Base-by-base conservation (phyloP, 2,888 invertebrate species). In the Nineta flava region DNA sequence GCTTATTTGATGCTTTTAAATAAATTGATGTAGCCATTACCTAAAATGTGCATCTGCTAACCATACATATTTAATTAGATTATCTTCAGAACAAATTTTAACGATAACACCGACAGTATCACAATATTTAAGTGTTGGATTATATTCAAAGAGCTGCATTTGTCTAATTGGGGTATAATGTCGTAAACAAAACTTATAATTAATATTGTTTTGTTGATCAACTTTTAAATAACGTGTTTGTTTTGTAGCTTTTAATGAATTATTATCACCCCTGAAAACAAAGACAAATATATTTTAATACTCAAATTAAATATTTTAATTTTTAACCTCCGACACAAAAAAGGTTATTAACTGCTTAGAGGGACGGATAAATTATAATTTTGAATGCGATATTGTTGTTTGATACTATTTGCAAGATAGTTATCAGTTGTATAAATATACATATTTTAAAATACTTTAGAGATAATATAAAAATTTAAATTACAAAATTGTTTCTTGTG, bases 91-190 rank as follows among this genome's bases (percentile, higher is more conserved):
- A 53, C 72, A 74, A 35, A 79, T 68, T 50, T 69, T 64, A 19
- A 81, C 70, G 38, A 87, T 71, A 2, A 84, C 57, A 2, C 87
- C 87, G 4, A 80, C 74, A 9, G 81, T 77, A 65, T 88, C 87
- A 54, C 86, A 71, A 70, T 87, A 87, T 53, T 77, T 75, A 59
- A 78, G 81, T 9, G 61, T 53, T 4, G 75, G 71, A 51, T 61
- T 59, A 53, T 70, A 69, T 41, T 58, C 60, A 15, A 55, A 47
- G 15, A 60, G 56, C 5, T 55, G 53, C 19, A 77, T 57, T 51
- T 75, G 70, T 54, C 64, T 63, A 50, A 81, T 71, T n/a, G 63
- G 58, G 15, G 26, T 26, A 26, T 26, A 26, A 26, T 26, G 7
- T 26, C 26, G 26, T 7, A 63, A 55, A 12, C 13, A 49, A 52